phyloP scores from a whole-genome alignment of 1,140 invertebrate species.

The Brachionus sp. region DNA sequence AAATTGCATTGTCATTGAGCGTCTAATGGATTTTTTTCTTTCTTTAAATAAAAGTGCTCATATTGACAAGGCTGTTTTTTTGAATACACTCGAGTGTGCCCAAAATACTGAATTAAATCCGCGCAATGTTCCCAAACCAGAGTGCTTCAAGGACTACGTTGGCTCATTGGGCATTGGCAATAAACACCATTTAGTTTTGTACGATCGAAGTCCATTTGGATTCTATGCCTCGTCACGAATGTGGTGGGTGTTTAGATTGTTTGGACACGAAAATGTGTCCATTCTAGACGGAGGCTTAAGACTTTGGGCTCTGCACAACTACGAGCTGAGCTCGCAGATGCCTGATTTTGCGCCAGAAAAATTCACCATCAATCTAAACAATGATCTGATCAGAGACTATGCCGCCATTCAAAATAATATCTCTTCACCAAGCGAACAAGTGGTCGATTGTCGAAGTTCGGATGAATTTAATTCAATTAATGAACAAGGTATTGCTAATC shows the following conservation, averaged over 20 bases:
- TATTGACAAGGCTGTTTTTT: slow-evolving; percentile 49
- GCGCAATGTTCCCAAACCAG: slow-evolving; percentile 49
- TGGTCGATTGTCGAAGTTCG: background rate
- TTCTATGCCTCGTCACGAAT: slow-evolving; percentile 48
- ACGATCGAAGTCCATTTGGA: slow-evolving; percentile 47
- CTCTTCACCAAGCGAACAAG: background rate
- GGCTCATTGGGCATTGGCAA: slow-evolving; percentile 48
- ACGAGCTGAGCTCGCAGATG: background rate
- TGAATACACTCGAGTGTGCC: slow-evolving; percentile 48
- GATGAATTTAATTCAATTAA: background rate
- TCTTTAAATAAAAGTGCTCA: slow-evolving; percentile 47
- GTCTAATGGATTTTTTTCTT: background rate
- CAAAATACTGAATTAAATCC: slow-evolving; percentile 48
- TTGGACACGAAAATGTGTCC: slow-evolving; percentile 49
- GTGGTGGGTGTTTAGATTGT: slow-evolving; percentile 49
- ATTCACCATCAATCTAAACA: background rate
- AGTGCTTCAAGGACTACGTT: slow-evolving; percentile 48
- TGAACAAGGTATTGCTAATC: background rate
- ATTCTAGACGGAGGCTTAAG: slow-evolving; percentile 50
- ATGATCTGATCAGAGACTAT: background rate
- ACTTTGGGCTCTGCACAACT: slow-evolving; percentile 47
- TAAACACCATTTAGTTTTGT: slow-evolving; percentile 49
- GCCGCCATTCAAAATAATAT: background rate
- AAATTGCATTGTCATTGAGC: background rate
- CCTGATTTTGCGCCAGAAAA: slow-evolving; percentile 7